Evolutionary conservation across 2,888 invertebrate genomes (phyloP).

Genomic region (Incurvaria masculella): DNA sequence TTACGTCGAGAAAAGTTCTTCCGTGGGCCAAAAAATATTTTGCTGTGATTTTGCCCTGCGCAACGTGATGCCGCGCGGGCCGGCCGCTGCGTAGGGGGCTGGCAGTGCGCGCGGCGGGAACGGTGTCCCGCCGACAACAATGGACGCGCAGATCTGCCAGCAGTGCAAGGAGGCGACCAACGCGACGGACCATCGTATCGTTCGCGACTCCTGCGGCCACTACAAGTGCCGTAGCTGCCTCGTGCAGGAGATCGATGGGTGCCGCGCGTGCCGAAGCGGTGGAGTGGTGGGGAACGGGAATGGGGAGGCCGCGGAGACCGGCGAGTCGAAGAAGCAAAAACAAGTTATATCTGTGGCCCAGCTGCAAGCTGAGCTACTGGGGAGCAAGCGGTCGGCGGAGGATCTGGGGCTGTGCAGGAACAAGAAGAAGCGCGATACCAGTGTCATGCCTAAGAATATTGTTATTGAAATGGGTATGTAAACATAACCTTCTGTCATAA

Average conservation of each 20-base stretch:
- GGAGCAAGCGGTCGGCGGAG: slow-evolving; percentile 15
- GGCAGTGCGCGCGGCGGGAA: not conserved
- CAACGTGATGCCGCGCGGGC: not conserved
- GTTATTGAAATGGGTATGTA: slow-evolving; percentile 3
- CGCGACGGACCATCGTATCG: slow-evolving; percentile 58
- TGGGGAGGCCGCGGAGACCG: slow-evolving; percentile 13
- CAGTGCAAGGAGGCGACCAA: slow-evolving; percentile 58
- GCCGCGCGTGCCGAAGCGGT: slow-evolving; percentile 48
- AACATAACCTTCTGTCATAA: too few species aligned
- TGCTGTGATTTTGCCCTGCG: not conserved
- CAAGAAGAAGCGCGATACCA: slow-evolving; percentile 24
- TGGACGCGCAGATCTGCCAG: slow-evolving; percentile 44
- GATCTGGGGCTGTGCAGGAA: slow-evolving; percentile 11
- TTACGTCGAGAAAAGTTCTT: not conserved
- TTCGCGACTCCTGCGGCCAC: slow-evolving; percentile 74
- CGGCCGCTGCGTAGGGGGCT: not conserved
- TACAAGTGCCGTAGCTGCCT: slow-evolving; percentile 72
- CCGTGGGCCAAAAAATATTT: too few species aligned
- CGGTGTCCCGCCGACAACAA: not conserved
- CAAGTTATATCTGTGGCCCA: not conserved
- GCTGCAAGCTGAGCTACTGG: not conserved
- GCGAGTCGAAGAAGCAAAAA: not conserved
- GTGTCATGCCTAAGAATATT: not conserved
- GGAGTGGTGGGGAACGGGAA: slow-evolving; percentile 6
- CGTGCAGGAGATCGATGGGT: slow-evolving; percentile 63